Evolutionary conservation across 2,113 vertebrate genomes (phyloP).

Genomic region (Falcunculus frontatus): DNA sequence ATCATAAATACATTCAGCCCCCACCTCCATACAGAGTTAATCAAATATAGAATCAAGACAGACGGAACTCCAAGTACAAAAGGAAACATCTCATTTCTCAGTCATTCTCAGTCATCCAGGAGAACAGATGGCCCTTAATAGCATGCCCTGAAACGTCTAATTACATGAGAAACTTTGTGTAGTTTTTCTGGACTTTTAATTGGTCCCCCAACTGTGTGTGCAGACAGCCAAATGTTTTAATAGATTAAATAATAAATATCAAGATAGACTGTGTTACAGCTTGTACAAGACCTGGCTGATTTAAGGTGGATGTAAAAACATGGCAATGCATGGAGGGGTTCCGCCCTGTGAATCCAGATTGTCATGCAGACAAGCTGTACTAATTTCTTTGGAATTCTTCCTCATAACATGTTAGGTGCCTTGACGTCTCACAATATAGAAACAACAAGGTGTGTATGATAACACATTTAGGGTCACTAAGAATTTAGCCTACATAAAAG

Average conservation of each 20-base stretch:
- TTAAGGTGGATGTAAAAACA: background rate
- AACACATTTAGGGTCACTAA: background rate
- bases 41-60: slow-evolving; percentile 13
- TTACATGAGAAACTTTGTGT: slow-evolving; percentile 1
- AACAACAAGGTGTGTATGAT: background rate
- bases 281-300: background rate
- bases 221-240: slow-evolving; percentile 9
- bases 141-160: background rate
- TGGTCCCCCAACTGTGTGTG: slow-evolving; percentile 16
- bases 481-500: background rate
- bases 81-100: background rate
- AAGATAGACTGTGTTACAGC: background rate
- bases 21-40: background rate
- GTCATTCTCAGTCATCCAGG: background rate
- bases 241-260: slow-evolving; percentile 40
- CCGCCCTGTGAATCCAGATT: background rate
- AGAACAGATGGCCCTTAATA: slow-evolving; percentile 53
- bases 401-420: background rate
- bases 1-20: background rate
- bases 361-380: background rate
- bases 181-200: slow-evolving; percentile 35
- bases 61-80: background rate
- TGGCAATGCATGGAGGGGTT: background rate
- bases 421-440: background rate
- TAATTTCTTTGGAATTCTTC: background rate